Percentiles rank a stretch among this genome's conserved stretches.
phyloP scores from a whole-genome alignment of 1,140 invertebrate species.

The Psix sp. region DNA sequence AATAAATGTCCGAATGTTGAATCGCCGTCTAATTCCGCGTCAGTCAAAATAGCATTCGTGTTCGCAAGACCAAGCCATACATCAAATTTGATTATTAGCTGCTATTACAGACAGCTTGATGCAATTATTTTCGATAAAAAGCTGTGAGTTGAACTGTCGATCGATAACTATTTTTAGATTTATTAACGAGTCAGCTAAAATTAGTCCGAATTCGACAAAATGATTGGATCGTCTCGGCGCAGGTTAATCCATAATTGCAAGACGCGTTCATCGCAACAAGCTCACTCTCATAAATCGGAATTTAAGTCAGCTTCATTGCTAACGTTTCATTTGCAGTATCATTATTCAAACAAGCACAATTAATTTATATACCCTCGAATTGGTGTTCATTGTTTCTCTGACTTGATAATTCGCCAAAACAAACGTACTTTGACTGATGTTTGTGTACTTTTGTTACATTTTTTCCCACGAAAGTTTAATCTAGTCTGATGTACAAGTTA shows the following conservation, averaged over 20 bases:
- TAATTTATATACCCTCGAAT: slow-evolving; percentile 37
- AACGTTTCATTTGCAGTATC: slow-evolving; percentile 28
- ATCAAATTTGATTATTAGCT: slow-evolving; percentile 2
- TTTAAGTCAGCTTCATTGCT: slow-evolving; percentile 32
- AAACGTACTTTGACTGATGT: too few species aligned
- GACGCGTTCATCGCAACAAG: slow-evolving; percentile 16
- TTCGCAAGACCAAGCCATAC: neutral
- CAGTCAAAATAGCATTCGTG: slow-evolving; percentile 9
- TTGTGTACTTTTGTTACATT: too few species aligned
- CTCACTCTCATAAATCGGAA: slow-evolving; percentile 32
- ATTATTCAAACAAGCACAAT: slow-evolving; percentile 34
- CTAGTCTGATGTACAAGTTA: too few species aligned
- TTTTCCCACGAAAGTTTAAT: too few species aligned
- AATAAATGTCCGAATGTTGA: slow-evolving; percentile 40
- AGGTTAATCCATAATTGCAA: slow-evolving; percentile 20
- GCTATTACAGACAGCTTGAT: too few species aligned
- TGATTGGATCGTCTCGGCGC: slow-evolving; percentile 4
- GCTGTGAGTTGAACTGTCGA: too few species aligned
- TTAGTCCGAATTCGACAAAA: too few species aligned
- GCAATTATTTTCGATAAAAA: too few species aligned
- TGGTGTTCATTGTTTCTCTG: slow-evolving; percentile 39
- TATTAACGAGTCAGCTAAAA: too few species aligned
- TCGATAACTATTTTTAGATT: too few species aligned
- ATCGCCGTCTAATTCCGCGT: slow-evolving; percentile 24
- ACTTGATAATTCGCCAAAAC: neutral